Percentiles rank a stretch among this genome's conserved stretches.
These are phyloP conservation scores for Tringa solitaria DNA, from an alignment of 2,113 vertebrate species.

Conservation along the genomic window DNA sequence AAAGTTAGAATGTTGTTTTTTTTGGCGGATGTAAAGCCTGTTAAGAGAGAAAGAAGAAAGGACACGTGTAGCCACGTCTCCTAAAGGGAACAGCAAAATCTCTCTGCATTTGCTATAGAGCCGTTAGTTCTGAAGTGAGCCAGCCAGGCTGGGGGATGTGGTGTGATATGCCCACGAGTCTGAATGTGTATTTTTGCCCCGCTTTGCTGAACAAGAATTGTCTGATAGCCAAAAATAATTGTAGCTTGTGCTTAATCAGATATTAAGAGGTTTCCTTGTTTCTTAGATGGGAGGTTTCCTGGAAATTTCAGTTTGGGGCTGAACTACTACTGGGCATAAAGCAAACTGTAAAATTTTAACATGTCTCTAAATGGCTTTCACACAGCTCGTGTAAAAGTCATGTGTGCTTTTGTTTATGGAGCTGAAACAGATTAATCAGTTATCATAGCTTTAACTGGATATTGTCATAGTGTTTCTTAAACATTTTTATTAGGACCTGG, in stretches of 20 bases:
- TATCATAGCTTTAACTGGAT: neutral
- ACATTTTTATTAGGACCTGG: neutral
- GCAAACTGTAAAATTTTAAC: neutral
- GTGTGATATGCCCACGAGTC: neutral
- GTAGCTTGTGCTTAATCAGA: neutral
- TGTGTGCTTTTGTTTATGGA: neutral
- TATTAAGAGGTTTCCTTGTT: neutral
- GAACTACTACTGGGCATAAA: neutral
- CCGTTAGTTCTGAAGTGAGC: neutral
- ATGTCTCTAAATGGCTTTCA: constrained; percentile 21
- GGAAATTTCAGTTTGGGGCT: neutral
- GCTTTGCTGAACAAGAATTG: neutral
- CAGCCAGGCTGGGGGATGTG: neutral
- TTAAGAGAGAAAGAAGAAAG: neutral
- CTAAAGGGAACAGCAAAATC: neutral
- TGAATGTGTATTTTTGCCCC: neutral
- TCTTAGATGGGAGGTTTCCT: neutral
- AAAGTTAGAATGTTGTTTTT: neutral
- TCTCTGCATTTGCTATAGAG: neutral
- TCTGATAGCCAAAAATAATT: neutral
- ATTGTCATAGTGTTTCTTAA: neutral
- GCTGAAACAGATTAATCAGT: constrained; percentile 6
- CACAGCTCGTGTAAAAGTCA: neutral
- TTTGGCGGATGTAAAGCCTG: neutral
- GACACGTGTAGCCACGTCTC: constrained; percentile 22